Base-by-base conservation (phyloP, 2,888 invertebrate genomes). In the Agriopis aurantiaria region DNA sequence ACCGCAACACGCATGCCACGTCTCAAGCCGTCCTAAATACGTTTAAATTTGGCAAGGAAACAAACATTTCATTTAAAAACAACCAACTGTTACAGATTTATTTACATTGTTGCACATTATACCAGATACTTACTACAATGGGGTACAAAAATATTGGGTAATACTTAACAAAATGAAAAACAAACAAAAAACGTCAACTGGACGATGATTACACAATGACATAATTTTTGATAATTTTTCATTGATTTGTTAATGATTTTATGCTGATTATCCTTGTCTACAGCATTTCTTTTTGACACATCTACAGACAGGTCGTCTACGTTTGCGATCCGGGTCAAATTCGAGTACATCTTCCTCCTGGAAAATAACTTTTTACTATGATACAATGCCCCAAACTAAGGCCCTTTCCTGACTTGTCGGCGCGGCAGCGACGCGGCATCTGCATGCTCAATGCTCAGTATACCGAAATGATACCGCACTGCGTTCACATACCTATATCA, bases 61-160 rank as follows among this genome's bases (percentile, higher is more conserved):
- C 72, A 63, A 68, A 65, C 65, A 65, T 63, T 66, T 52, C 56
- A 33, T 60, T 66, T 74, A 52, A 33, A 71, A 69, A 60, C 68
- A 66, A 59, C 58, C n/a, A 23, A 49, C 7, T 59, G 23, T 46
- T 49, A 11, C 40, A 58, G 60, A 71, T 72, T 74, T 60, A 52
- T 72, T 60, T 60, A 65, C 55, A 65, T 53, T 57, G 12, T 52
- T 23, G 3, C 17, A 52, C 52, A 33, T 23, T 40, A 40, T n/a
- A 40, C 40, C 12, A n/a, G 40, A 55, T 55, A 40, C 33, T 12
- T 40, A 40, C 33, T 55, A 48, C 17, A 17, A 17, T 9, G 8
- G 40, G 12, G n/a, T 8, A 12, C 33, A 55, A 49, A 40, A 33
- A 40, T n/a, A 52, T 52, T 51, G 51, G 52, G 11, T 52, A 9